phyloP scores from a whole-genome alignment of 92 coral and sea anemone species.

The Siderastrea siderea region DNA sequence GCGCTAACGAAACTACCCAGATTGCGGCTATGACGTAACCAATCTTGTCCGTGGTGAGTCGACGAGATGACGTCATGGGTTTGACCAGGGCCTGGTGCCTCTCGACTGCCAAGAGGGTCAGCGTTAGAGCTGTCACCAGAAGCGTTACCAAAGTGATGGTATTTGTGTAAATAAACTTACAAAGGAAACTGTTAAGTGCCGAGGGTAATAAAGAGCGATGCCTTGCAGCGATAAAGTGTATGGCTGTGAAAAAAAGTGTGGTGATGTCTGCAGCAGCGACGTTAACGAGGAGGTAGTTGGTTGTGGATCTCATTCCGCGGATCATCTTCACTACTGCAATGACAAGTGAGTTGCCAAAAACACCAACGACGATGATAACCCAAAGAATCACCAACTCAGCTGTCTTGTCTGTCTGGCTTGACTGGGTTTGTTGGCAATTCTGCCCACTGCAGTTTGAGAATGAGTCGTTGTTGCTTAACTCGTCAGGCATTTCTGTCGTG shows the following conservation, averaged over 20 bases:
- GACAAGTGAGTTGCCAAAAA: constrained; percentile 42
- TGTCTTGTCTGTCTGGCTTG: background rate
- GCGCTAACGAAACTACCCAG: constrained; percentile 69
- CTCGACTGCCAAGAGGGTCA: constrained; percentile 79
- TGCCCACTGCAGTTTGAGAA: constrained; percentile 3
- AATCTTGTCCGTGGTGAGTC: constrained; percentile 70
- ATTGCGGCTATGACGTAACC: constrained; percentile 61
- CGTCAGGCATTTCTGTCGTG: too few relatives aligned
- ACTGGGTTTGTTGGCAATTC: constrained; percentile 2
- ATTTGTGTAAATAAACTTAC: constrained; percentile 16
- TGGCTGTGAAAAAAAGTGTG: constrained; percentile 30
- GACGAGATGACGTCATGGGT: constrained; percentile 54
- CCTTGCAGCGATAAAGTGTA: background rate
- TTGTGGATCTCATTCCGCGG: constrained; percentile 28
- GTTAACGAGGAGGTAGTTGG: constrained; percentile 44
- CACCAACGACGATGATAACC: constrained; percentile 45
- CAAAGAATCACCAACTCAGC: constrained; percentile 6
- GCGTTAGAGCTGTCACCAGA: constrained; percentile 76
- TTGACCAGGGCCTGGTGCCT: constrained; percentile 80
- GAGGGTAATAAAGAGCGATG: background rate
- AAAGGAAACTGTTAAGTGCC: constrained; percentile 1
- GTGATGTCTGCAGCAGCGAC: constrained; percentile 39
- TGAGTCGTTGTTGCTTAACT: background rate
- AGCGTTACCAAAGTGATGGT: constrained; percentile 18
- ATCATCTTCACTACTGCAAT: constrained; percentile 25